These are phyloP conservation scores for Rhyacophila evoluta DNA, from an alignment of 2,888 invertebrate genomes.

Conservation along the genomic window DNA sequence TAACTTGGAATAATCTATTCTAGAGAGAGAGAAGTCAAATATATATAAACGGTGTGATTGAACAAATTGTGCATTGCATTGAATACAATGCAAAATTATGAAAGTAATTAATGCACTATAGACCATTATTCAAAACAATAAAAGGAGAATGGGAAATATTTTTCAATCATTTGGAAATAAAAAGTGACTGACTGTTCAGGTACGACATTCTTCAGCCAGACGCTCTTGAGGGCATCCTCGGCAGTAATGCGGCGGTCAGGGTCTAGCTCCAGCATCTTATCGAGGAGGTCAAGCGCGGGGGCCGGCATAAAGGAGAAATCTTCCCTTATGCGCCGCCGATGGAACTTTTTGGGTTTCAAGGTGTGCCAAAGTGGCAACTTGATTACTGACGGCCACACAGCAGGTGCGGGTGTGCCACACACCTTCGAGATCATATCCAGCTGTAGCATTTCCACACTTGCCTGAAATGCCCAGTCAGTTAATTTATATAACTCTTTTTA, in stretches of 20 bases:
- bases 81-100: no score
- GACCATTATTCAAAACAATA: no score
- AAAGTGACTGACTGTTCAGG: conserved; percentile 92
- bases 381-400: conserved; percentile 97
- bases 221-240: conserved; percentile 90
- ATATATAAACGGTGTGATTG: no score
- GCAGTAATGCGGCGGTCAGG: conserved; percentile 94
- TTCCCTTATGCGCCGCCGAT: conserved; percentile 89
- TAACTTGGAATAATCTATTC: no score
- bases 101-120: no score
- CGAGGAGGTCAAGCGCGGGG: conserved; percentile 89
- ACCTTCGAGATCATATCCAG: conserved; percentile 93
- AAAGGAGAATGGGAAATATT: no score
- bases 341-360: conserved; percentile 90
- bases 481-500: no score
- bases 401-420: conserved; percentile 96
- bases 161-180: no score
- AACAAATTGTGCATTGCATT: no score
- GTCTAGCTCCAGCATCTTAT: conserved; percentile 96
- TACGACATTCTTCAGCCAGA: conserved; percentile 92
- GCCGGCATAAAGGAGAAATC: conserved; percentile 94
- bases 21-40: no score
- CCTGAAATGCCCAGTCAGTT: no score
- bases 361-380: conserved; percentile 93
- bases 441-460: conserved; percentile 92